These are phyloP conservation scores for Gymnocheta viridis DNA, from an alignment of 2,888 invertebrate genomes.

Conservation along the genomic window DNA sequence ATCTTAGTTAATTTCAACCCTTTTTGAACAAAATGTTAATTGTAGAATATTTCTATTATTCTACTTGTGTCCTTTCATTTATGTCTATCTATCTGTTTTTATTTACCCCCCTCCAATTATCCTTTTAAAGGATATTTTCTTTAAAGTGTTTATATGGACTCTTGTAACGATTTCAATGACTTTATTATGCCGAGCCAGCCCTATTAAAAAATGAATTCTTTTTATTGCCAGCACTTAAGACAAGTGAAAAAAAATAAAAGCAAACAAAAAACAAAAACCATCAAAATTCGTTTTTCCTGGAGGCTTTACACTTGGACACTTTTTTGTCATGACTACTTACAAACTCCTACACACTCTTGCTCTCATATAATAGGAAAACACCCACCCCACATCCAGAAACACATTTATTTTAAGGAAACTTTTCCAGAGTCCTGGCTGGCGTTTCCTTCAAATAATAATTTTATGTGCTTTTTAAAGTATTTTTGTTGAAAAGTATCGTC, in stretches of 20 bases:
- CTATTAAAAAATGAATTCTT: not conserved
- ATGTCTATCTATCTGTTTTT: not conserved
- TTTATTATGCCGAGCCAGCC: constrained; percentile 27
- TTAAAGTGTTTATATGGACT: not conserved
- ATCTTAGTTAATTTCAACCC: not conserved
- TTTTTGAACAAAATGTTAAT: not conserved
- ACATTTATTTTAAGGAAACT: constrained; percentile 9
- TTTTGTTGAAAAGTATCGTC: constrained; percentile 35
- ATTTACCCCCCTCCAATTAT: not conserved
- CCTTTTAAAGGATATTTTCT: not conserved
- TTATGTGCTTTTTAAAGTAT: constrained; percentile 7
- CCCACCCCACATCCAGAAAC: not conserved
- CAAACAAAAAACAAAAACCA: not conserved
- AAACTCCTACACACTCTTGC: not conserved
- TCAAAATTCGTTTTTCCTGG: constrained; percentile 13
- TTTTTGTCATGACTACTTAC: not conserved
- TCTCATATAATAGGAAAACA: not conserved
- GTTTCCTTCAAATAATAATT: constrained; percentile 26
- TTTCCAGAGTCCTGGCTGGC: not conserved
- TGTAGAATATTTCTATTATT: not conserved
- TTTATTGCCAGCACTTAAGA: constrained; percentile 4
- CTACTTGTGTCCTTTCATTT: not conserved
- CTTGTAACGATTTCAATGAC: constrained; percentile 23
- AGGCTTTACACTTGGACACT: constrained; percentile 32
- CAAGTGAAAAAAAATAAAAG: not conserved